phyloP scores from a whole-genome alignment of 2,888 invertebrate genomes.

The Hydrotaea diabolus region DNA sequence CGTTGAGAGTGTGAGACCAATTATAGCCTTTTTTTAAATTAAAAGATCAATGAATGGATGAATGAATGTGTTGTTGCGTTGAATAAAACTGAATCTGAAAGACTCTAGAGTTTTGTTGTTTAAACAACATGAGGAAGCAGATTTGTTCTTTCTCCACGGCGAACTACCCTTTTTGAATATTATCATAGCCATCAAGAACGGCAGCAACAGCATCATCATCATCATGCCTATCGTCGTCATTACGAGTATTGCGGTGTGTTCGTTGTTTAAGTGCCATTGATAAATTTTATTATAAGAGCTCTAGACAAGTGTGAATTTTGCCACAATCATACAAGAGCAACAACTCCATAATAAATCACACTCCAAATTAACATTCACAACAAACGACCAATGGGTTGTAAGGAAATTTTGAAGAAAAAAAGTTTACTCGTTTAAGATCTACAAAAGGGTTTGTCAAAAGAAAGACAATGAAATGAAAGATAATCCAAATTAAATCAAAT shows the following conservation, averaged over 20 bases:
- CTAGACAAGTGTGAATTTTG: constrained; percentile 69
- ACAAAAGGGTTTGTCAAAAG: neutral
- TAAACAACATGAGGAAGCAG: constrained; percentile 55
- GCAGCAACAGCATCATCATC: constrained; percentile 7
- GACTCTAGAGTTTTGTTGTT: constrained; percentile 15
- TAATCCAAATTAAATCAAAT: too few relatives aligned
- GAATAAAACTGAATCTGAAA: constrained; percentile 28
- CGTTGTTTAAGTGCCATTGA: constrained; percentile 50
- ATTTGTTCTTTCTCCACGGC: constrained; percentile 7
- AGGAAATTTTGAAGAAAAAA: neutral
- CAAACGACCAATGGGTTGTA: constrained; percentile 12
- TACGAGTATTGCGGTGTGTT: constrained; percentile 11
- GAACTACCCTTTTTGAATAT: neutral
- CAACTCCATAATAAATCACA: constrained; percentile 52
- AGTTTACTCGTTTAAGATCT: too few relatives aligned
- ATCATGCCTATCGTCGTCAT: constrained; percentile 22
- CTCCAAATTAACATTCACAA: constrained; percentile 29
- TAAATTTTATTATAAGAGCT: constrained; percentile 58
- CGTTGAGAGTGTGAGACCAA: constrained; percentile 62
- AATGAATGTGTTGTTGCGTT: neutral
- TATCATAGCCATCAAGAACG: neutral
- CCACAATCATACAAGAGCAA: constrained; percentile 52
- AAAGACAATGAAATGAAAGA: too few relatives aligned
- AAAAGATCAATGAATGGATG: constrained; percentile 60
- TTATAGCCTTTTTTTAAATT: constrained; percentile 51